Conservation (phyloP, 2,113 vertebrate species). For the Passer domesticus region DNA sequence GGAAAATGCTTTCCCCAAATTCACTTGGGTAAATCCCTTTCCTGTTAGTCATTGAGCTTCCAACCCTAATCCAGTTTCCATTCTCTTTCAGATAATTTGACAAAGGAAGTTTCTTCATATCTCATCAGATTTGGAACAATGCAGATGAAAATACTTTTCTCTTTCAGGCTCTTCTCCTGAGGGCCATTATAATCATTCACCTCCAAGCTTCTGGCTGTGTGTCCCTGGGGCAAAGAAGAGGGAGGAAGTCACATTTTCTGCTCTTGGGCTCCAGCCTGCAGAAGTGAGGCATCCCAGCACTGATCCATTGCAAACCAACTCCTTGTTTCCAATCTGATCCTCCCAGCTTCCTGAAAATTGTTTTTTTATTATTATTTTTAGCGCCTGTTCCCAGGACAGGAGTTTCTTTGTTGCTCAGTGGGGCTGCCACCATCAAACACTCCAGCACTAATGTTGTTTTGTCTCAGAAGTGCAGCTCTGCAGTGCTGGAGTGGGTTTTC, state of each 20-base stretch:
- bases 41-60: not conserved
- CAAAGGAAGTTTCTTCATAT: not conserved
- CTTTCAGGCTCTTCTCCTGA: not conserved
- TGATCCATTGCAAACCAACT: not conserved
- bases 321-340: not conserved
- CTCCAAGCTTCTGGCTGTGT: not conserved
- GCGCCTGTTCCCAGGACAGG: not conserved
- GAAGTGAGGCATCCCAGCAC: not conserved
- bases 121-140: not conserved
- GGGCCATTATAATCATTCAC: not conserved
- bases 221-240: not conserved
- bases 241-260: not conserved
- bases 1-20: not conserved
- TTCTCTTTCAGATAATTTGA: not conserved
- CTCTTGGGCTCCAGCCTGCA: not conserved
- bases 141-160: not conserved
- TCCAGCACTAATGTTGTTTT: not conserved
- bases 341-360: fast-evolving
- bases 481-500: not conserved
- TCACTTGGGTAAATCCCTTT: not conserved
- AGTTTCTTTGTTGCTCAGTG: not conserved
- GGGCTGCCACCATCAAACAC: not conserved
- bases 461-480: not conserved
- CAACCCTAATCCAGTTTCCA: not conserved
- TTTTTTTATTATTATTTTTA: not conserved